Evolutionary conservation across 2,888 invertebrate genomes (phyloP).

Genomic region (Zaprionus obscuricornis): DNA sequence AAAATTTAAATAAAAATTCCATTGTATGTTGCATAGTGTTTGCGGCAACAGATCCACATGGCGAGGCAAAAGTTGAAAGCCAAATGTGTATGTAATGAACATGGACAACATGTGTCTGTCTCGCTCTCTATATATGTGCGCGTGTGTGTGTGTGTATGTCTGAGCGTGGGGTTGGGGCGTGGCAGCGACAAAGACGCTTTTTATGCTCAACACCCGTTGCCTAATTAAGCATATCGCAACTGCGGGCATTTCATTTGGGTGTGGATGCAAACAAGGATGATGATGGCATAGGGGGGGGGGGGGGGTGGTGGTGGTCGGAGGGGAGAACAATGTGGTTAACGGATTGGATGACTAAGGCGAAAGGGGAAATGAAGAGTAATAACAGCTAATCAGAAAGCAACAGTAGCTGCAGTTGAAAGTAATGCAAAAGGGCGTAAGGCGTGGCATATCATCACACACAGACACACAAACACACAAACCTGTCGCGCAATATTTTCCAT

Average conservation of each 20-base stretch:
- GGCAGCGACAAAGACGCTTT: constrained; percentile 75
- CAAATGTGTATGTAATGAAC: constrained; percentile 72
- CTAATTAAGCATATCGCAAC: constrained; percentile 74
- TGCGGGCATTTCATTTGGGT: constrained; percentile 38
- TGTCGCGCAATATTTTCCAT: too few species aligned
- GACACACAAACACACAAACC: too few species aligned
- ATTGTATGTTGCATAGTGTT: constrained; percentile 55
- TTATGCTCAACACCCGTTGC: constrained; percentile 71
- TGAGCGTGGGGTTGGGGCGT: constrained; percentile 50
- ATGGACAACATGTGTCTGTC: constrained; percentile 66
- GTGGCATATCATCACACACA: too few species aligned
- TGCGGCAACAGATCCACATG: constrained; percentile 54
- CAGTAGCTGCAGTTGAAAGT: too few species aligned
- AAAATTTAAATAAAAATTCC: too few species aligned
- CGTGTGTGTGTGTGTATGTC: constrained; percentile 3
- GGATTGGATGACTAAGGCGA: too few species aligned
- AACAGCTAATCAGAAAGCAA: too few species aligned
- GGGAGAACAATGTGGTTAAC: too few species aligned
- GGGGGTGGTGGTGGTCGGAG: too few species aligned
- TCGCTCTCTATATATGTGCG: constrained; percentile 4
- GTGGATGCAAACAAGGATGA: too few species aligned
- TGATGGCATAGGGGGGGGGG: constrained; percentile 1
- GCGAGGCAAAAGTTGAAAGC: constrained; percentile 45
- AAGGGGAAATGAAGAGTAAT: too few species aligned
- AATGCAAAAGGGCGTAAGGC: too few species aligned